Conservation (phyloP, 2,797 vertebrate genomes). For the Pelodytes ibericus region DNA sequence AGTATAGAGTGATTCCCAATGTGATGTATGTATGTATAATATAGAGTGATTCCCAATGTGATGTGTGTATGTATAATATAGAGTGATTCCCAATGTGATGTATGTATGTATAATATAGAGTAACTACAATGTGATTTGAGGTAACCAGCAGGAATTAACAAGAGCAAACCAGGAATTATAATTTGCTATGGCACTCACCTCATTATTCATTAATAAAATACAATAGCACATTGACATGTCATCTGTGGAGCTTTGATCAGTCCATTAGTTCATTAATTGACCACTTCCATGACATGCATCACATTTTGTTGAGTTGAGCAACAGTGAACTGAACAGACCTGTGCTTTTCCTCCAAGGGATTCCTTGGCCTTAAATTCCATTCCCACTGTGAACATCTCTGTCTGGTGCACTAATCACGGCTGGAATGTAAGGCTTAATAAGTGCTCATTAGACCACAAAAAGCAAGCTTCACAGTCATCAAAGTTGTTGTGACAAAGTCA, state of each 20-base stretch:
- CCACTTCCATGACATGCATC: neutral
- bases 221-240: conserved; percentile 14
- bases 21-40: no score
- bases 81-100: no score
- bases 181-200: neutral
- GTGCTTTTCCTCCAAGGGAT: conserved; percentile 15
- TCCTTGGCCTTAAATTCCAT: conserved; percentile 30
- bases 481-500: conserved; percentile 16
- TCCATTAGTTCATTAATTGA: neutral
- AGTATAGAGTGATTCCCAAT: no score
- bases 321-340: conserved; percentile 13
- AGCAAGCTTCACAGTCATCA: conserved; percentile 37
- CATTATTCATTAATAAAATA: neutral
- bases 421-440: conserved; percentile 46
- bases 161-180: neutral
- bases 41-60: no score
- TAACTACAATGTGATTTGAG: neutral
- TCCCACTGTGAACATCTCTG: conserved; percentile 50
- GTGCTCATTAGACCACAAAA: conserved; percentile 31
- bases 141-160: neutral
- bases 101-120: no score
- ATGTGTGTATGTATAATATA: no score
- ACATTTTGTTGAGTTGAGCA: conserved; percentile 1
- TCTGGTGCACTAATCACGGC: conserved; percentile 41
- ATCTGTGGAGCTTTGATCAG: conserved; percentile 17